Conservation (phyloP, 2,888 invertebrate species). For the Phragmatobia fuliginosa region DNA sequence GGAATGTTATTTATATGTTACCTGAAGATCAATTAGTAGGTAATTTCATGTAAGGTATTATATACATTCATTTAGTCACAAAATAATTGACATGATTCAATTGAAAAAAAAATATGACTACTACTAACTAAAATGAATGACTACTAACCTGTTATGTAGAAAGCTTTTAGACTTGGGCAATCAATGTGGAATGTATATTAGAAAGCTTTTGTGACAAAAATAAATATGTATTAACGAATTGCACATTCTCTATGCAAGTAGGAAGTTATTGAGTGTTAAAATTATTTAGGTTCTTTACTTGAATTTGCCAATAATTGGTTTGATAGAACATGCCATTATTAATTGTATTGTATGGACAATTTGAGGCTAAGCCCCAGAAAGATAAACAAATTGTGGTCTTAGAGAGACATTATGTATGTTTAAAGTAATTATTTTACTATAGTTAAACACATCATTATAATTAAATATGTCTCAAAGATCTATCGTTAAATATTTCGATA, state of each 20-base stretch:
- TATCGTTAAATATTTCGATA: too few species aligned
- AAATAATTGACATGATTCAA: background rate
- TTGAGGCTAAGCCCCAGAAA: background rate
- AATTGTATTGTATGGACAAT: background rate
- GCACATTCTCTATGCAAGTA: background rate
- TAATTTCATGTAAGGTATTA: constrained; percentile 1
- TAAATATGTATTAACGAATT: background rate
- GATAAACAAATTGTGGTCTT: background rate
- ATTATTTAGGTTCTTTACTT: background rate
- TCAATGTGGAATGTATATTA: background rate
- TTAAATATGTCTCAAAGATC: background rate
- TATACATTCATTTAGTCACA: background rate
- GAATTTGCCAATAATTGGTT: background rate
- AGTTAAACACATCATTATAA: background rate
- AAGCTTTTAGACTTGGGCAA: background rate
- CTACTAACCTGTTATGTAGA: background rate
- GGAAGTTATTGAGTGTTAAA: background rate
- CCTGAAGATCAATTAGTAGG: constrained; percentile 24
- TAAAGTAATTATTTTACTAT: background rate
- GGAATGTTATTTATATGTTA: constrained; percentile 11
- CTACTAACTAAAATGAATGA: background rate
- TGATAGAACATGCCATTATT: background rate
- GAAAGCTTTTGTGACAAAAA: background rate
- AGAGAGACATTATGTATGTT: background rate
- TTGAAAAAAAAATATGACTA: background rate